Evolutionary conservation across 2,797 vertebrate genomes (phyloP).

Genomic region (Aldrovandia affinis): DNA sequence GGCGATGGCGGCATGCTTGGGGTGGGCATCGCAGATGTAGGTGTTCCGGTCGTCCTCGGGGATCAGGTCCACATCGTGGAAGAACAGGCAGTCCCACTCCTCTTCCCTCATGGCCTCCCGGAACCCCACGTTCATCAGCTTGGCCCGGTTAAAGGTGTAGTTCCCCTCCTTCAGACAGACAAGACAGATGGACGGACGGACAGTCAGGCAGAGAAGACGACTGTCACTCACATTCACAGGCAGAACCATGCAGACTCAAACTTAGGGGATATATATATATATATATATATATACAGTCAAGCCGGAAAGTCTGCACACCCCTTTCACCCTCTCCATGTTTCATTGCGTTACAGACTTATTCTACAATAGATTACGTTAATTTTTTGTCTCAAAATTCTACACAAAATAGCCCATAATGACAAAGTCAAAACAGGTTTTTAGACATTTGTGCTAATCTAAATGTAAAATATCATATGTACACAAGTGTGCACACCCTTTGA

Average conservation of each 20-base stretch:
- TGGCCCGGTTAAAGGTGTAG: slow-evolving; percentile 80
- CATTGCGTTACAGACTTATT: too few relatives aligned
- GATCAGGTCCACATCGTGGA: slow-evolving; percentile 84
- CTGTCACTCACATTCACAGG: neutral
- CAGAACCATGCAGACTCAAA: neutral
- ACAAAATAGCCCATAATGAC: too few relatives aligned
- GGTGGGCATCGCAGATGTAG: slow-evolving; percentile 77
- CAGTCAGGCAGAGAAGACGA: neutral
- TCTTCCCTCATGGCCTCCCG: slow-evolving; percentile 83
- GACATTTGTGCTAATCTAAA: too few relatives aligned
- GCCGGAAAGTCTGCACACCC: too few relatives aligned
- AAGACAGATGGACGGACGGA: neutral
- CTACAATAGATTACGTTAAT: too few relatives aligned
- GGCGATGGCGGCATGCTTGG: slow-evolving; percentile 81
- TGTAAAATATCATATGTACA: too few relatives aligned
- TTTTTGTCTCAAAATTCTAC: too few relatives aligned
- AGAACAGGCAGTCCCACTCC: slow-evolving; percentile 85
- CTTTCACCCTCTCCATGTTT: too few relatives aligned
- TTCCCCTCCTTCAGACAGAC: slow-evolving; percentile 69
- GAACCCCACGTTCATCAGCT: slow-evolving; percentile 83
- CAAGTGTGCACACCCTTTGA: too few relatives aligned
- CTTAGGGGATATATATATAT: neutral
- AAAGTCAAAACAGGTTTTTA: too few relatives aligned
- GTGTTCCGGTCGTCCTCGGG: slow-evolving; percentile 82
- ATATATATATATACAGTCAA: too few relatives aligned